Base-by-base conservation (phyloP, 2,888 invertebrate genomes). In the Ectropis crepuscularia region DNA sequence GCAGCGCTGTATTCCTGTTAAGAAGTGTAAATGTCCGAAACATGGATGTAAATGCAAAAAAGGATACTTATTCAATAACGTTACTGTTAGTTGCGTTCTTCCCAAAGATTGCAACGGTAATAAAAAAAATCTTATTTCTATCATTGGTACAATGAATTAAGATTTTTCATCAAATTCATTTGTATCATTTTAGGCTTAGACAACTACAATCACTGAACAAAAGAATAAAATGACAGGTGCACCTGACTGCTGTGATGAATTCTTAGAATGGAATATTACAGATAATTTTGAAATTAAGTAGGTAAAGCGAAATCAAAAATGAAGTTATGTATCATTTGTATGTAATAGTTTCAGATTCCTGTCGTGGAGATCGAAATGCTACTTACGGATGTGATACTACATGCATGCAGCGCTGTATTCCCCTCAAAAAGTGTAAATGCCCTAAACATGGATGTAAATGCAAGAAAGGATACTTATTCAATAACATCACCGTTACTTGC, bases 31-130 rank as follows among this genome's bases (percentile, higher is more conserved):
- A 61, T 41, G 53, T 6, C 28, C 61, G 4, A 38, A 70, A 41
- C 16, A 71, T n/a, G 65, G 71, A 8, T 77, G 75, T 42, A 70
- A 70, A 9, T 77, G 77, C 49, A 72, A 66, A 63, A n/a, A 55
- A 0, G 65, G 41, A 9, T 77, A 61, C 53, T 58, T 71, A 0
- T 73, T 36, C 42, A 53, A 69, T 41, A 8, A 36, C 8, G 28
- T 16, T 6, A 48, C n/a, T 0, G 2, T 5, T 9, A 51, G 45
- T 48, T 71, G 69, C 45, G 65, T 71, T 2, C 39, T 54, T 6
- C 53, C 16, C 5, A 41, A 57, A 55, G 58, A 58, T 37, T 67
- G 57, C 45, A 41, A 59, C 9, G 38, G 65, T 65, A 61, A 63
- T 53, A 28, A 4, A 6, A 50, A n/a, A 37, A 37, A 50, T 8